Conservation (phyloP, 2,888 invertebrate genomes). For the Smittia sp. region DNA sequence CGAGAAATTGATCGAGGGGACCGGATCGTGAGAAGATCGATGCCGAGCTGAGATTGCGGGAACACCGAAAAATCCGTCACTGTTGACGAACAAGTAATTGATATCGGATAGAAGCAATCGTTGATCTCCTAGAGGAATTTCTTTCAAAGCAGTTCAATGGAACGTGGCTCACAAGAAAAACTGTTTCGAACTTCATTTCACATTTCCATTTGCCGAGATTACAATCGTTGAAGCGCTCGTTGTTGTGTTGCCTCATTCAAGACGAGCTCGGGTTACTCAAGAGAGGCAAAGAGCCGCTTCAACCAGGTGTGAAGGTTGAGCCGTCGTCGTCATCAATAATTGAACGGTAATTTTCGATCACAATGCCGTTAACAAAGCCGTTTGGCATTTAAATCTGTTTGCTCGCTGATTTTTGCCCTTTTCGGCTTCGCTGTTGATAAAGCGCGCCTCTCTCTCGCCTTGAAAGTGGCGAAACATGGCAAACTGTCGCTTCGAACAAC, state of each 20-base stretch:
- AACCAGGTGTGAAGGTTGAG: slow-evolving; percentile 35
- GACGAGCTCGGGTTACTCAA: slow-evolving; percentile 24
- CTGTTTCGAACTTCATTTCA: slow-evolving; percentile 10
- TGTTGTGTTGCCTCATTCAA: slow-evolving; percentile 1
- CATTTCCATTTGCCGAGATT: slow-evolving; percentile 19
- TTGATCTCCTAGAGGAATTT: background rate
- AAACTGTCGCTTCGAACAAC: slow-evolving; percentile 30
- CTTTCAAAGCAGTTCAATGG: slow-evolving; percentile 29
- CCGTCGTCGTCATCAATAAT: background rate
- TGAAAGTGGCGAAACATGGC: background rate
- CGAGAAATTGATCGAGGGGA: background rate
- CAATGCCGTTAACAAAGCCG: slow-evolving; percentile 25
- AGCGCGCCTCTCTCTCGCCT: background rate
- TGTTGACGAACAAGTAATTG: background rate
- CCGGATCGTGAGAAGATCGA: slow-evolving; percentile 9
- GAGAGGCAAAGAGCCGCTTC: background rate
- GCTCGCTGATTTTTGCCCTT: slow-evolving; percentile 8
- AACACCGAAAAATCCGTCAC: background rate
- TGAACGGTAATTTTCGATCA: slow-evolving; percentile 2
- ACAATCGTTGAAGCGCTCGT: background rate
- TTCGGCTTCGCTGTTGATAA: background rate
- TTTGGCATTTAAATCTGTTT: background rate
- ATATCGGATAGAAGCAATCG: background rate
- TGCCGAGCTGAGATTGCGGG: background rate
- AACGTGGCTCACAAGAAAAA: background rate